phyloP scores from a whole-genome alignment of 2,888 invertebrate species.

The Brenthis hecate region DNA sequence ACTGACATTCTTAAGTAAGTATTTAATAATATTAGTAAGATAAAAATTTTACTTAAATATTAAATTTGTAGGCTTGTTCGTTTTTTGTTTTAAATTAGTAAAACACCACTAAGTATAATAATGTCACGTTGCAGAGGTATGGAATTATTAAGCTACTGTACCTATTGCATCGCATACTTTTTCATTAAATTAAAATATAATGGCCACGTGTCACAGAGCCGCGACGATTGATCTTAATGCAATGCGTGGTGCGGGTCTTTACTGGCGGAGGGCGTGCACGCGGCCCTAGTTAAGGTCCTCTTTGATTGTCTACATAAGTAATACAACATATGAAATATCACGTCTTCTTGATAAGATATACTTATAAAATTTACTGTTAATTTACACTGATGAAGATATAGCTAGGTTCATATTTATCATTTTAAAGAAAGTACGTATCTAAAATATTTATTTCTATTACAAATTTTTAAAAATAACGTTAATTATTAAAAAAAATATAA shows the following conservation, averaged over 20 bases:
- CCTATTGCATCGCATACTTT: conserved; percentile 33
- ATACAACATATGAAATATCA: conserved; percentile 40
- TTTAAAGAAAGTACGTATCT: no score
- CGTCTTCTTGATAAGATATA: conserved; percentile 22
- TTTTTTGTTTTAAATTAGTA: no score
- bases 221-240: conserved; percentile 62
- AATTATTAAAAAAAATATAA: no score
- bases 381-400: neutral
- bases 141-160: neutral
- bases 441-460: no score
- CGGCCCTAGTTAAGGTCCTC: conserved; percentile 37
- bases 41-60: no score
- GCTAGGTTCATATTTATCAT: neutral
- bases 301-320: conserved; percentile 38
- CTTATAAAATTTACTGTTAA: neutral
- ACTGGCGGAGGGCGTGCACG: conserved; percentile 42
- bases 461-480: no score
- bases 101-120: no score
- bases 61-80: no score
- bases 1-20: no score
- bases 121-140: no score
- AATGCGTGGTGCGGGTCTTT: conserved; percentile 37
- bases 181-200: conserved; percentile 49
- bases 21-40: no score
- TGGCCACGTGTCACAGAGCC: conserved; percentile 57